A percentile compares a stretch with the other conserved stretches of the same genome.
phyloP scores from a whole-genome alignment of 2,888 invertebrate species.

The Platerodrilus igneus region DNA sequence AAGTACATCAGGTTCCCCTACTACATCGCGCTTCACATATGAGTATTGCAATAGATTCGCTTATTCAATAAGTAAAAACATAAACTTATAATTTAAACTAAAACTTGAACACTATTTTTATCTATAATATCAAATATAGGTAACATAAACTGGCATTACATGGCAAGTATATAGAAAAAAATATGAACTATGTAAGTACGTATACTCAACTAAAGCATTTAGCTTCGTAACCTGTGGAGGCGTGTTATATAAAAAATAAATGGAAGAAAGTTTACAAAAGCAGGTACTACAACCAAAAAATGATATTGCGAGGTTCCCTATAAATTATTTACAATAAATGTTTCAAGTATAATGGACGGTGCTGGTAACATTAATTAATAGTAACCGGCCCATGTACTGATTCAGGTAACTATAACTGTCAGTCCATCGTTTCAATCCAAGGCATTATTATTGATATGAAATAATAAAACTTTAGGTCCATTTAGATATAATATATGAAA shows the following conservation, averaged over 20 bases:
- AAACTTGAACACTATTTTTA: constrained; percentile 17
- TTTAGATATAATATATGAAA: constrained; percentile 24
- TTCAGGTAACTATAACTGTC: constrained; percentile 40
- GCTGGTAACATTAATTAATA: too few species aligned
- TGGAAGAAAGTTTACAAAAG: too few species aligned
- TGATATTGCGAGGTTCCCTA: too few species aligned
- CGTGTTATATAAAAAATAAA: too few species aligned
- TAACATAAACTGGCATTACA: constrained; percentile 35
- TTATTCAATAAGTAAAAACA: constrained; percentile 21
- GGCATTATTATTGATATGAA: constrained; percentile 38
- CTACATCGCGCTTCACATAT: constrained; percentile 20
- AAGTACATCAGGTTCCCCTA: too few species aligned
- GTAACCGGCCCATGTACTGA: too few species aligned
- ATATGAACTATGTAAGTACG: constrained; percentile 18
- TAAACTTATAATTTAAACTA: constrained; percentile 24
- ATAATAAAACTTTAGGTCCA: too few species aligned
- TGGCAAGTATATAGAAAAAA: constrained; percentile 31
- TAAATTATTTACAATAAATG: too few species aligned
- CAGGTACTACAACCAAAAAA: too few species aligned
- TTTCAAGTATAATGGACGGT: too few species aligned
- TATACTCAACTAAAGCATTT: too few species aligned
- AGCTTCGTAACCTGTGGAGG: too few species aligned
- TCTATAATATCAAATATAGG: constrained; percentile 18
- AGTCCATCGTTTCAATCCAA: constrained; percentile 39
- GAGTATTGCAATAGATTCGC: constrained; percentile 23